A percentile compares a stretch with the other conserved stretches of the same genome.
Conservation (phyloP, 2,113 vertebrate species). For the Neolamprologus caudopunctatus region DNA sequence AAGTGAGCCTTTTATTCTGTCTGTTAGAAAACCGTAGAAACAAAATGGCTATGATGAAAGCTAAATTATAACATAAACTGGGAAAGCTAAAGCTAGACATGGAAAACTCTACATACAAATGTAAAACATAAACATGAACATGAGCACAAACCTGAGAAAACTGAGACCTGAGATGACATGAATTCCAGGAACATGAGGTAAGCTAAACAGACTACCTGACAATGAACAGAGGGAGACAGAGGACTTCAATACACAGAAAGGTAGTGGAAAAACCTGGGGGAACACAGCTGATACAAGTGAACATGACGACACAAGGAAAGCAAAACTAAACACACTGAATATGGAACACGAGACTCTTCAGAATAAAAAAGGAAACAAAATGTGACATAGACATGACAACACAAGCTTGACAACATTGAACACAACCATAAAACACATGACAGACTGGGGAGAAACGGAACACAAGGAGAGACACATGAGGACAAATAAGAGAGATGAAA, state of each 20-base stretch:
- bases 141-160: neutral
- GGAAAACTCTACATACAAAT: neutral
- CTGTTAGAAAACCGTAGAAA: neutral
- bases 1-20: neutral
- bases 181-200: neutral
- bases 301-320: neutral
- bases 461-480: neutral
- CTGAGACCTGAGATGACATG: neutral
- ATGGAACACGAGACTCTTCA: neutral
- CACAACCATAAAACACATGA: neutral
- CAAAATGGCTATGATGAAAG: neutral
- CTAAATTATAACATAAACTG: neutral
- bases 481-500: neutral
- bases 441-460: neutral
- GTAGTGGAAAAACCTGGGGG: neutral
- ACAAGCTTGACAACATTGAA: neutral
- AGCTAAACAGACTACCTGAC: neutral
- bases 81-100: neutral
- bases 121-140: neutral
- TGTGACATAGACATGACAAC: neutral
- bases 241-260: neutral
- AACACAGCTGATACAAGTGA: neutral
- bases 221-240: neutral
- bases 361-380: neutral
- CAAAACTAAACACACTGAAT: neutral